Evolutionary conservation across 2,888 invertebrate species (phyloP), one percentile per base, ranked within the genome.

Genomic region (Alcis repandata): DNA sequence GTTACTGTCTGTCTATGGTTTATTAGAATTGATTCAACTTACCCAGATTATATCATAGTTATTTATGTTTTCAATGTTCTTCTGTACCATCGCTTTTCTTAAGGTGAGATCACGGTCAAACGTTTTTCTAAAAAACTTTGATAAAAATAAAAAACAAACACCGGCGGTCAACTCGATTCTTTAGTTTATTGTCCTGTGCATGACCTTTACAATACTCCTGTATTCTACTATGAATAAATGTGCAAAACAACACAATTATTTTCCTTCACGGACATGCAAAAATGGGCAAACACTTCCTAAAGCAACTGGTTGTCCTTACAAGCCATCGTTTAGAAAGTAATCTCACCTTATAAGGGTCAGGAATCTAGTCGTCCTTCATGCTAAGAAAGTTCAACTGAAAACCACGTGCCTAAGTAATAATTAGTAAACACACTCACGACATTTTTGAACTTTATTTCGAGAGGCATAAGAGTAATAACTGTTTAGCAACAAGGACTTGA

Each of bases 341-440:
- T 19, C 17, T 22, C 20, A 3, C 52, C 46, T 15, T 54, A 56
- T 45, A 56, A 59, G 59, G 59, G 33, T 11, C 32, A 32, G 20
- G 61, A 61, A 61, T 61, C 53, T 61, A 54, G 61, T 54, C 53
- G 61, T 61, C 61, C 61, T 61, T 61, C 22, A 46, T n/a, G 46
- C 53, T 61, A 61, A 60, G 61, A 61, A 61, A 61, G 61, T 53
- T 53, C 53, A 61, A 27, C 51, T 43, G 41, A 32, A 51, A 41
- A 59, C n/a, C 59, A 59, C 59, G 51, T 59, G 59, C 41, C 59
- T 59, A 59, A 59, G 59, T 59, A 40, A n/a, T 20, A 49, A 51
- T 51, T 51, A 59, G 41, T 32, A 41, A 52, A 20, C 13, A 7
- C 32, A 10, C 33, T n/a, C 10, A 9, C 19, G 15, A 33, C 4